Evolutionary conservation across 37 sponge, comb jelly and placozoan genomes (phyloP).

Genomic region (Ephydatia muelleri): DNA sequence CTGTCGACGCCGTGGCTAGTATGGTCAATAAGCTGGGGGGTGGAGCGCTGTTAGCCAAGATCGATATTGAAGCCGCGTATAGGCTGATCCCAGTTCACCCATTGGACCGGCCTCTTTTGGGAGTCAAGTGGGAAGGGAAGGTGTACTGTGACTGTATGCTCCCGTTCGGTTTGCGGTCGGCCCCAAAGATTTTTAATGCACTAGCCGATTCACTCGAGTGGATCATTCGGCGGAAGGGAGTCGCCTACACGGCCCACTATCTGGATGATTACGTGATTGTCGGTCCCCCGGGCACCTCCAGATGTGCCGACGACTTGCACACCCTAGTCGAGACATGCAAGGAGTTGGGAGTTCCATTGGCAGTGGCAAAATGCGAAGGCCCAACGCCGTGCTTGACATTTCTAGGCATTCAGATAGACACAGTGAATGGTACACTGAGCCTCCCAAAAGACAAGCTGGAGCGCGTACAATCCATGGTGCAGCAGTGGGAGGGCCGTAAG

Average conservation of each 20-base stretch:
- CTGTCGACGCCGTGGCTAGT: too few relatives aligned
- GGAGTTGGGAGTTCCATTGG: neutral
- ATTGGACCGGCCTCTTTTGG: neutral
- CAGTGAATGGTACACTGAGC: neutral
- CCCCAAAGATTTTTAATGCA: constrained; percentile 7
- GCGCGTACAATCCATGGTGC: neutral
- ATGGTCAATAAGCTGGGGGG: too few relatives aligned
- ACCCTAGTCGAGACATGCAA: neutral
- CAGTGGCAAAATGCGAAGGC: neutral
- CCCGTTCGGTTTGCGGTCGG: too few relatives aligned
- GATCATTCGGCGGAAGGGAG: neutral
- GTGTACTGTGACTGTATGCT: too few relatives aligned
- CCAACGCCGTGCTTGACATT: too few relatives aligned
- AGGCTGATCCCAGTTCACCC: neutral
- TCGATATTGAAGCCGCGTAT: too few relatives aligned
- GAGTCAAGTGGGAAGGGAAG: neutral
- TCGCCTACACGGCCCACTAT: neutral
- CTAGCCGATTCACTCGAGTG: constrained; percentile 3
- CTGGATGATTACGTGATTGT: constrained; percentile 10
- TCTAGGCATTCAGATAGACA: constrained; percentile 11
- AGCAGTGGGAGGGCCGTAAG: neutral
- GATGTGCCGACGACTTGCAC: neutral
- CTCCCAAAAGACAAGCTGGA: constrained; percentile 14
- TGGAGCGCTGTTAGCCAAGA: too few relatives aligned
- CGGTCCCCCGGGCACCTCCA: neutral